Percentiles rank a stretch among this genome's conserved stretches.
These are phyloP conservation scores for Megalurothrips usitatus DNA, from an alignment of 2,888 invertebrate genomes.

Conservation along the genomic window DNA sequence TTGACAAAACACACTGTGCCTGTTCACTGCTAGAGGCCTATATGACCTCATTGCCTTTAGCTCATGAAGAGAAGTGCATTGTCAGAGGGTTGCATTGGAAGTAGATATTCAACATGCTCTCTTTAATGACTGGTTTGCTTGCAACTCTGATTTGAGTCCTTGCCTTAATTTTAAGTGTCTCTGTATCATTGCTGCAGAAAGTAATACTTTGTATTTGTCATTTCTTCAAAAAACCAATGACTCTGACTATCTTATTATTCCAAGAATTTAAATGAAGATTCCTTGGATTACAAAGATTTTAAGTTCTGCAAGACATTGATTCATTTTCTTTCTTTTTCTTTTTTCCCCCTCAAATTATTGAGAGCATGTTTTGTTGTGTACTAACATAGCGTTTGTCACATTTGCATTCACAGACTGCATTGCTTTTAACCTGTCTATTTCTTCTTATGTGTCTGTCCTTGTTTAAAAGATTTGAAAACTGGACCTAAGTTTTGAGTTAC, in stretches of 20 bases:
- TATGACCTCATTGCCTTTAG: not conserved
- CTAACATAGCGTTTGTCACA: conserved; percentile 14
- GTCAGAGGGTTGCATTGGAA: not conserved
- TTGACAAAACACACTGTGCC: not conserved
- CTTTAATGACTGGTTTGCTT: not conserved
- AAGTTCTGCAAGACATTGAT: too few relatives aligned
- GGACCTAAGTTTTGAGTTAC: not conserved
- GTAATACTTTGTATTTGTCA: too few relatives aligned
- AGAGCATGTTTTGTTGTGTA: conserved; percentile 7
- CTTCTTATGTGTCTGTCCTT: conserved; percentile 18
- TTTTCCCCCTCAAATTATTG: not conserved
- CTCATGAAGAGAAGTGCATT: not conserved
- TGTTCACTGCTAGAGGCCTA: not conserved
- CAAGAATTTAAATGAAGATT: too few relatives aligned
- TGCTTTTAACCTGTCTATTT: conserved; percentile 23
- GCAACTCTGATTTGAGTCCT: too few relatives aligned
- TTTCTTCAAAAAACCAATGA: too few relatives aligned
- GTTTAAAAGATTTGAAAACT: conserved; percentile 21
- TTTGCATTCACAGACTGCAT: conserved; percentile 20
- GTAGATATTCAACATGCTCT: conserved; percentile 11
- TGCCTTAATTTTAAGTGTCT: too few relatives aligned
- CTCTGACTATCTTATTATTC: too few relatives aligned
- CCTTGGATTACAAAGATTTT: too few relatives aligned
- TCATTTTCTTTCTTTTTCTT: not conserved
- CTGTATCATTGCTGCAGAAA: too few relatives aligned